These are phyloP conservation scores for Thinocorus orbignyianus DNA, from an alignment of 2,113 vertebrate species.

Conservation along the genomic window DNA sequence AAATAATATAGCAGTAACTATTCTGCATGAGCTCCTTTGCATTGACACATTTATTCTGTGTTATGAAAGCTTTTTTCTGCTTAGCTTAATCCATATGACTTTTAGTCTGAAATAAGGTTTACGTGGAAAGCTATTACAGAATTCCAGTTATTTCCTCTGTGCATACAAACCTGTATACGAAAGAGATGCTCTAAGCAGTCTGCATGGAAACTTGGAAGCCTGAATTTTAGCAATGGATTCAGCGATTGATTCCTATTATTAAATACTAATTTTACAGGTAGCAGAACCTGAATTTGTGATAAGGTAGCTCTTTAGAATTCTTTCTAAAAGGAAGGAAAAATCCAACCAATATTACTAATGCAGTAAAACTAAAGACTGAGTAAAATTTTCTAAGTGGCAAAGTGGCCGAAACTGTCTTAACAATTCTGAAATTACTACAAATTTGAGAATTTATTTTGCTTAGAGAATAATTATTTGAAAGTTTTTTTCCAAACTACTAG, in stretches of 20 bases:
- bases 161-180: neutral
- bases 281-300: neutral
- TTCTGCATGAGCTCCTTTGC: neutral
- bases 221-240: neutral
- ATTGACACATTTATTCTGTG: neutral
- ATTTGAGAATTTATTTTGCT: neutral
- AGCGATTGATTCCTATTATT: neutral
- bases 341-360: neutral
- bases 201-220: neutral
- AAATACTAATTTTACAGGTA: neutral
- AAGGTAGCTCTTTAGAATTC: neutral
- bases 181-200: neutral
- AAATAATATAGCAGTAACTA: neutral
- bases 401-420: neutral
- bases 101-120: neutral
- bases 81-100: neutral
- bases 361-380: neutral
- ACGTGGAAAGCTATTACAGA: neutral
- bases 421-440: neutral
- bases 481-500: neutral
- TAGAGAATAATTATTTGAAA: neutral
- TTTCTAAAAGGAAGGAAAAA: neutral
- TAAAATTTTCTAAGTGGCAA: neutral
- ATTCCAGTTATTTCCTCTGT: neutral
- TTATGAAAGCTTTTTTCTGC: neutral